A percentile compares a stretch with the other conserved stretches of the same genome.
phyloP scores from a whole-genome alignment of 2,113 vertebrate species.

The Nothocercus julius region DNA sequence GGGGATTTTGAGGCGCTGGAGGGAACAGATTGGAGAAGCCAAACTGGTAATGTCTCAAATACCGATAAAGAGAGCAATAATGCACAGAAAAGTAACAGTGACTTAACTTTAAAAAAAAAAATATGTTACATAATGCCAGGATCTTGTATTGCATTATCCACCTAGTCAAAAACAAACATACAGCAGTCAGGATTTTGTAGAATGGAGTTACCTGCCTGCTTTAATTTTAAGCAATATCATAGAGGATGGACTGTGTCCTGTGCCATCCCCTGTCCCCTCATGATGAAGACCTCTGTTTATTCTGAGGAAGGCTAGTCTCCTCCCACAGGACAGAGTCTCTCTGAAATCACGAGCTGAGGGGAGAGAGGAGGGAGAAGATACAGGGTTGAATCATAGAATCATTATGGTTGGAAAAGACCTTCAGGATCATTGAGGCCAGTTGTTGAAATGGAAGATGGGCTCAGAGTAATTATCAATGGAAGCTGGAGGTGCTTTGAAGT shows the following conservation, averaged over 20 bases:
- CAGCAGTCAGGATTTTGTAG: neutral
- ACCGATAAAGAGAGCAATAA: neutral
- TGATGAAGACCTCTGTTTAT: neutral
- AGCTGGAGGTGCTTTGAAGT: neutral
- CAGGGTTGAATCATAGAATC: no score
- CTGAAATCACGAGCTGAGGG: neutral
- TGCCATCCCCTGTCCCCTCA: neutral
- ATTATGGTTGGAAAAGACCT: no score
- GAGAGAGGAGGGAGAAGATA: no score
- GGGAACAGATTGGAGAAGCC: neutral
- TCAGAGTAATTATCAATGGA: neutral
- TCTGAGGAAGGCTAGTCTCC: neutral
- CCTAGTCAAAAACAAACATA: neutral
- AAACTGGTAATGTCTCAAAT: neutral
- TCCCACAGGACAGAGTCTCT: neutral
- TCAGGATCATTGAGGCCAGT: no score
- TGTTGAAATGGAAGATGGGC: neutral
- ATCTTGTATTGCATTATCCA: neutral
- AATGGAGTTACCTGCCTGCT: neutral
- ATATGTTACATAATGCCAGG: neutral
- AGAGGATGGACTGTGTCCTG: neutral
- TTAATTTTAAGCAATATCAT: neutral
- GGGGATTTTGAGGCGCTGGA: neutral
- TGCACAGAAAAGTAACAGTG: neutral
- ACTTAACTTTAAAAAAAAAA: neutral